Percentiles rank a stretch among this genome's conserved stretches.
These are phyloP conservation scores for Antheraea mylitta DNA, from an alignment of 1,140 invertebrate genomes.

Conservation along the genomic window DNA sequence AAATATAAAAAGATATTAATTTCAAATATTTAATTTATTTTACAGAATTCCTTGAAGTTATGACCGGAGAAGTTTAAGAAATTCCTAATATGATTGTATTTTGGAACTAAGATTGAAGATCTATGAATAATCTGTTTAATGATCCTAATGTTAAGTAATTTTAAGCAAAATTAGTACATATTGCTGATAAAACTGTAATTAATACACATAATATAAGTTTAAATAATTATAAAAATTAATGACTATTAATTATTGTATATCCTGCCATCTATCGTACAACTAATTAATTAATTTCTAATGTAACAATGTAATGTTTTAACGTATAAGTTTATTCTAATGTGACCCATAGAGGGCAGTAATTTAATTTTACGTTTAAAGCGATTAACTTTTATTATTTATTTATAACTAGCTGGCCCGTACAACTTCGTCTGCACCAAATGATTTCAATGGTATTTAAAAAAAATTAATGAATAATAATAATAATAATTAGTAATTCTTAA, in stretches of 20 bases:
- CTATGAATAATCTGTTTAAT: background rate
- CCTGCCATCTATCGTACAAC: background rate
- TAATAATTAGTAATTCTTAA: too few relatives aligned
- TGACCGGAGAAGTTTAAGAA: constrained; percentile 80
- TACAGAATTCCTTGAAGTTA: constrained; percentile 86
- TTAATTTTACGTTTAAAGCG: background rate
- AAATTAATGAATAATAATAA: too few relatives aligned
- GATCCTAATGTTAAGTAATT: constrained; percentile 6
- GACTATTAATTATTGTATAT: background rate
- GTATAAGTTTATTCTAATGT: background rate
- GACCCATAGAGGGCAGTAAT: background rate
- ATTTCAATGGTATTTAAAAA: too few relatives aligned
- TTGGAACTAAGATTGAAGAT: too few relatives aligned
- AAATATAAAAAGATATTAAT: too few relatives aligned
- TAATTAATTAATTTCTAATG: constrained; percentile 1
- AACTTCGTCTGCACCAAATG: too few relatives aligned
- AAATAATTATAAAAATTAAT: background rate
- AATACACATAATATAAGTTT: background rate
- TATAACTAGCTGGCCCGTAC: too few relatives aligned
- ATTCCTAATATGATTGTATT: background rate
- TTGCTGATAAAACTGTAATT: background rate
- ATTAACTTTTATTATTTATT: too few relatives aligned
- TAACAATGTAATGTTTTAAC: background rate
- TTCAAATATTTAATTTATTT: constrained; percentile 32
- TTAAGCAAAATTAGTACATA: constrained; percentile 1